Base-by-base conservation (phyloP, 2,888 invertebrate genomes). In the Serripes groenlandicus region DNA sequence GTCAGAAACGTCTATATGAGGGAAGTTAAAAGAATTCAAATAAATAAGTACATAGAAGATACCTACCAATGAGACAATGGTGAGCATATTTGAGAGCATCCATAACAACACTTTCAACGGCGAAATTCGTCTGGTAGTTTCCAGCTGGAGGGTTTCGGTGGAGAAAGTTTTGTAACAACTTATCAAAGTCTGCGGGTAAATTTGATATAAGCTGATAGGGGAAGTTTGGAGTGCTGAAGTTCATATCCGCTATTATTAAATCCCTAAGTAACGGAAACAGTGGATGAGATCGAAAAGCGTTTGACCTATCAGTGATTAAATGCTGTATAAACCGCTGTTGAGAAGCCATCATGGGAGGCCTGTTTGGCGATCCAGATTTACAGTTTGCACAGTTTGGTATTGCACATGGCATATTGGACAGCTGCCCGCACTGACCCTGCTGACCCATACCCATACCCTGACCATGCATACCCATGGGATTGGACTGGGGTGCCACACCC, bases 201-300 rank as follows among this genome's bases (percentile, higher is more conserved):
- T 93, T 92, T 56, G 92, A 91, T 72, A 94, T 94, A 30, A 94
- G 90, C 81, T 92, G 92, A 85, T 94, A 94, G 42, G 94, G 94
- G 82, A 94, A 94, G 71, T 91, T 89, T 9, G 94, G 94, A 5
- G 92, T 90, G 75, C 91, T 90, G 81, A 94, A 94, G 88, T 94
- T 94, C 93, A 94, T 93, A 85, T 94, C 94, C 21, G 94, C 94
- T 70, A 94, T 94, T 79, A 94, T 93, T 81, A 94, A 88, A 80
- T 94, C 94, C 69, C 94, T 91, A 54, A 94, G 89, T 58, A 94
- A 89, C 1, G 93, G 93, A 84, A 93, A 94, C 76, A 94, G 87
- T 3, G 94, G 94, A 87, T 94, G 94, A 23, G 94, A 93, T 60
- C 94, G 88, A 87, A 94, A 94, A 35, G 94, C 94, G 72, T 90